Base-by-base conservation (phyloP, 2,113 vertebrate species). In the Corythornis vintsioides region DNA sequence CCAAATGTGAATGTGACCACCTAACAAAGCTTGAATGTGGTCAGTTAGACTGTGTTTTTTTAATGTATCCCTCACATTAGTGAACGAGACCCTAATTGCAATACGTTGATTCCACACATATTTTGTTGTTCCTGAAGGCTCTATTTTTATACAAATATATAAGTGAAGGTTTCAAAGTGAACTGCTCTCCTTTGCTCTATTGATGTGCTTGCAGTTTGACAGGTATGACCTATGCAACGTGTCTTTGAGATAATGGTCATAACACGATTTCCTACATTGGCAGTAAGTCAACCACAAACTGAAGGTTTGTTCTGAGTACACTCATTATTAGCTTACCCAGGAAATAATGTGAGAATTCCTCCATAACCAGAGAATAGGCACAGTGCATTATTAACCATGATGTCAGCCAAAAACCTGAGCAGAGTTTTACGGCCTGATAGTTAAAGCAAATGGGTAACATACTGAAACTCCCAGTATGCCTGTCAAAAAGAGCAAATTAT, bases 271-370 rank as follows among this genome's bases (percentile, higher is more conserved):
- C 86, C 47, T 87, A 73, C 38, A 11, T 3, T 94, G 83, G 81
- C 93, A 92, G 83, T 38, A 85, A 94, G 71, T 85, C 87, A 94
- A 77, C 56, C 59, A 76, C 83, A 87, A 92, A 59, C 56, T 89
- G 26, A 57, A 85, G 64, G 76, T 59, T 92, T 85, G 60, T 66
- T 89, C 74, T 76, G 60, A 87, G 59, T 35, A 95, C 50, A 48
- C 55, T 82, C 78, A 66, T 84, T 93, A 85, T 92, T 94, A 95
- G 25, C 67, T 96, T 91, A 82, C 15, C 86, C 90, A 56, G 70
- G 89, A 89, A 96, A 93, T 91, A 95, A 92, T 31, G 89, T 88
- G 89, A 93, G 92, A 95, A 94, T 93, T 93, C 82, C 86, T 89
- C 59, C 67, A 89, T 64, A 93, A 85, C 71, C 89, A 87, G 81